phyloP scores from a whole-genome alignment of 2,797 vertebrate genomes.

The Tamandua tetradactyla region DNA sequence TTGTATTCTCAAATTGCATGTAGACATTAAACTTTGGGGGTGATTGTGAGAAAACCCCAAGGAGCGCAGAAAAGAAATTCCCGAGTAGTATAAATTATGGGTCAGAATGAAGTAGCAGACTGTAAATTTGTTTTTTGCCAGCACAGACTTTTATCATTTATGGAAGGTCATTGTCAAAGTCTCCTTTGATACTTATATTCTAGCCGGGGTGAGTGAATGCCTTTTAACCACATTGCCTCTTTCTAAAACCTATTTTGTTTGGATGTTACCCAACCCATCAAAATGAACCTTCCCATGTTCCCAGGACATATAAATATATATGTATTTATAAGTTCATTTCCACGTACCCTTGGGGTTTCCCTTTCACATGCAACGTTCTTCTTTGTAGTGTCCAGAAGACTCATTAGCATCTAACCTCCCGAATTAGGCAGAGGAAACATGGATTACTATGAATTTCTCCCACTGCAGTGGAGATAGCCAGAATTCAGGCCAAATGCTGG shows the following conservation, averaged over 20 bases:
- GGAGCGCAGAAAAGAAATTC: neutral
- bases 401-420: conserved; percentile 51
- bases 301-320: neutral
- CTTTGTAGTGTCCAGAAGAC: conserved; percentile 33
- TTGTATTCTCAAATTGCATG: conserved; percentile 20
- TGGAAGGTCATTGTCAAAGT: conserved; percentile 60
- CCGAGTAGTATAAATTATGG: neutral
- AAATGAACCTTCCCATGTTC: conserved; percentile 60
- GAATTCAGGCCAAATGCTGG: conserved; percentile 54
- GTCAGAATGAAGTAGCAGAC: conserved; percentile 3
- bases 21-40: conserved; percentile 15
- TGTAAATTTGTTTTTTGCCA: conserved; percentile 71
- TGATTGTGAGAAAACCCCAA: neutral
- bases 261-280: conserved; percentile 70
- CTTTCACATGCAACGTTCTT: conserved; percentile 53
- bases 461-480: neutral
- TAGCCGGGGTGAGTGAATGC: conserved; percentile 59
- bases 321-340: neutral
- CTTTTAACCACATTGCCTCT: conserved; percentile 67
- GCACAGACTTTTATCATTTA: conserved; percentile 67
- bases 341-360: conserved; percentile 46
- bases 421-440: conserved; percentile 67
- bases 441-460: neutral
- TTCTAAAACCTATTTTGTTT: conserved; percentile 77
- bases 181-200: conserved; percentile 72